Base-by-base conservation (phyloP, 2,888 invertebrate species). In the Ennomos erosarius region DNA sequence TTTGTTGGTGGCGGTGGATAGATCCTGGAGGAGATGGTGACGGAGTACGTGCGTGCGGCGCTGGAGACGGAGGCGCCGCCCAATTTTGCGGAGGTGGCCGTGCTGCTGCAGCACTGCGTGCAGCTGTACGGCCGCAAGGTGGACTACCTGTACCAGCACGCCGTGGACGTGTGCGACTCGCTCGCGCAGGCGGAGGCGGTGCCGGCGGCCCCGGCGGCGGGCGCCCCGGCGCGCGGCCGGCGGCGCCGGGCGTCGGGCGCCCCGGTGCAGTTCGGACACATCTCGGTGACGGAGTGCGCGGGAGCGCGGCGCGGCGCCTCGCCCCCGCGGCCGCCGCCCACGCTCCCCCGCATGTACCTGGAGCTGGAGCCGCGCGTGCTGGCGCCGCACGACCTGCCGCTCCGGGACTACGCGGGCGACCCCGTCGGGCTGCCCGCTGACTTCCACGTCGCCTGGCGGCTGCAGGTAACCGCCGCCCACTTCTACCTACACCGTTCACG, bases 71-170 rank as follows among this genome's bases (percentile, higher is more conserved):
- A 46, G 49, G 13, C 47, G 9, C 3, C 16, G 49, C 62, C 58
- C 52, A 65, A 63, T 55, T 97, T 96, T 88, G 93, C 95, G 1
- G 95, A 97, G 87, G 95, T 96, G 58, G 97, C 96, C n/a, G 82
- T 97, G 68, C 87, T 97, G 62, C 82, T 97, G 67, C 96, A 97
- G 86, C 95, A 95, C 77, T 95, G 95, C 12, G 94, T 94, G 13
- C 88, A 91, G 75, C 94, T 96, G 49, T 97, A 96, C 84, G 93
- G 94, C 40, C 95, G 94, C 76, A 95, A 96, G 89, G 95, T 97
- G 26, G 97, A 97, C 81, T 93, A 88, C 75, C 81, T 94, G 26
- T 88, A 90, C 74, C 82, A 85, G 49, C 88, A 91, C 59, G 90
- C 90, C 45, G 73, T 85, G 39, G 68, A 68, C 57, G 77, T 92